Evolutionary conservation across 2,797 vertebrate species (phyloP).

Genomic region (Eptatretus atami): DNA sequence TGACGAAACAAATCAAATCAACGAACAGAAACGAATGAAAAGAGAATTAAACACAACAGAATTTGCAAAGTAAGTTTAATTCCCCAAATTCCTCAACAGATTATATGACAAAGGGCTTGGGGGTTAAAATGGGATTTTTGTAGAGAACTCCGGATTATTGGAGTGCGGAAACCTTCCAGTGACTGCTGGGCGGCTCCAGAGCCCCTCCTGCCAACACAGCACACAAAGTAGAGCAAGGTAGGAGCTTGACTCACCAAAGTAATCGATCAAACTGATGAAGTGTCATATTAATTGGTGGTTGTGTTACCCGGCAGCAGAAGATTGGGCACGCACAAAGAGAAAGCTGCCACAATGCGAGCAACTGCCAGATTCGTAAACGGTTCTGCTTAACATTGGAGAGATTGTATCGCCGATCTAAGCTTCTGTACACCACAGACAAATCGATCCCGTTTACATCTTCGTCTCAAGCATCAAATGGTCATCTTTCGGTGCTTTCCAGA

Average conservation of each 20-base stretch:
- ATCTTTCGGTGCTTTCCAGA: too few species aligned
- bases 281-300: background rate
- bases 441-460: too few species aligned
- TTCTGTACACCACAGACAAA: conserved; percentile 20
- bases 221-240: too few species aligned
- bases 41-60: too few species aligned
- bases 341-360: conserved; percentile 37
- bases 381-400: conserved; percentile 45
- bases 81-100: too few species aligned
- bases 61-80: too few species aligned
- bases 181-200: conserved; percentile 51
- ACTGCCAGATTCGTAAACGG: conserved; percentile 47
- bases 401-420: conserved; percentile 30
- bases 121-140: background rate
- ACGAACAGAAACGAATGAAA: too few species aligned
- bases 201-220: conserved; percentile 35
- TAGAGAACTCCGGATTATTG: conserved; percentile 39
- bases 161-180: conserved; percentile 95
- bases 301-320: conserved; percentile 10
- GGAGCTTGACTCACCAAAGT: too few species aligned
- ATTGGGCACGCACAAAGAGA: conserved; percentile 39
- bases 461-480: too few species aligned
- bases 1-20: too few species aligned
- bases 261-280: too few species aligned
- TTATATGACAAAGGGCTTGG: too few species aligned